Evolutionary conservation across 2,888 invertebrate genomes (phyloP), one percentile per base, ranked within the genome.

Genomic region (Tipula helvola): DNA sequence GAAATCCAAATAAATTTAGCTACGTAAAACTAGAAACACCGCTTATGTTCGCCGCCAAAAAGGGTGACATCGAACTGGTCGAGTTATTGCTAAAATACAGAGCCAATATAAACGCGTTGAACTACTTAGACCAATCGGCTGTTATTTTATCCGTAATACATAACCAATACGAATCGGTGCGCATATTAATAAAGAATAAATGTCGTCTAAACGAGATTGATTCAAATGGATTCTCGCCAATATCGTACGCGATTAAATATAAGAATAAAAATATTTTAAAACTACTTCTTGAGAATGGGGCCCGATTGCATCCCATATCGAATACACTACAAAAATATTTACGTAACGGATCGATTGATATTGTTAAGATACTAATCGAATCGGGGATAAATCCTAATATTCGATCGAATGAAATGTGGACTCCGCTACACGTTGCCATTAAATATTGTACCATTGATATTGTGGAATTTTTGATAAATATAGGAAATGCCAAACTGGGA

Each of bases 381-480:
- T 88, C 88, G 44, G 91, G 90, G 7, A 91, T 91, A 39, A 90
- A 89, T 87, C 88, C 90, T 12, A 90, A 89, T 86, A 89, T 90
- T 1, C 88, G 90, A 0, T 89, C 90, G 87, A 88, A 88, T 39
- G 88, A 90, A 92, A 94, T 95, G 1, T 94, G 94, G 88, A 95
- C 96, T 0, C 94, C 96, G 5, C 91, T 96, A 71, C 94, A 95
- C 90, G 93, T 95, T 90, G 95, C 96, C 10, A 95, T 96, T 28
- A 94, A 94, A 93, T 93, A 93, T 88, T 94, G 94, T 89, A 92
- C 93, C 88, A 91, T 93, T 0, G 90, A 92, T 16, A 92, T 95
- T 88, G 93, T 95, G 10, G 92, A 93, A 88, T 90, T 93, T 52
- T 91, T 96, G 87, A 89, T 96, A 86, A 90, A 91, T 18, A 92